Base-by-base conservation (phyloP, 2,888 invertebrate species). In the Hoplodrina blanda region DNA sequence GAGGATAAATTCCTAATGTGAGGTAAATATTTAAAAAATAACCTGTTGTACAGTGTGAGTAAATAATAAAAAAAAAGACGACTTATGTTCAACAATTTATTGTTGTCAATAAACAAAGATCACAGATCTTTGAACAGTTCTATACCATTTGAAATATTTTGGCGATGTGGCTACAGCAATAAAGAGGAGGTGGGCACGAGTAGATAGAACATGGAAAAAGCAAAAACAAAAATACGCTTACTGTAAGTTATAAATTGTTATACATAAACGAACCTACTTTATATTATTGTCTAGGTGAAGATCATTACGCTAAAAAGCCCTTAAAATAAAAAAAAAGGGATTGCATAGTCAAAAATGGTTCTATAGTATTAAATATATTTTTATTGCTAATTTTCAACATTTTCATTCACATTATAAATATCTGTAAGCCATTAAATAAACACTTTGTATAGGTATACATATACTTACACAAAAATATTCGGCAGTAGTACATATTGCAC, bases 71-170 rank as follows among this genome's bases (percentile, higher is more conserved):
- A 73, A 46, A 8, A 25, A 25, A 54, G 13, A 46, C 37, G 61
- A 41, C 20, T 59, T 85, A 89, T 88, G 82, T 89, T 94, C 90
- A 94, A 95, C 94, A 94, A 91, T 94, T 93, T 94, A 93, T 93
- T 95, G 90, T 89, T 92, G 91, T 91, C 89, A 91, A 90, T 88
- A 89, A 86, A 90, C 92, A 94, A 94, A 94, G 94, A 94, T 93
- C 93, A 91, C 91, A 93, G 92, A 94, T 91, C 94, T 93, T 89
- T 88, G 89, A 88, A 90, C 88, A 89, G 85, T 91, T 87, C 87
- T 78, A 84, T 89, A 90, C 89, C 91, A 90, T 90, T 88, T 80
- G 85, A 89, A 89, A 89, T 87, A 91, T 88, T 90, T 88, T 90
- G 90, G 87, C 81, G 37, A 61, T 37, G 54, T 49, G 41, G 20